A percentile compares a stretch with the other conserved stretches of the same genome.
Evolutionary conservation across 1,140 invertebrate genomes (phyloP).

Genomic region (Drosophila willistoni): DNA sequence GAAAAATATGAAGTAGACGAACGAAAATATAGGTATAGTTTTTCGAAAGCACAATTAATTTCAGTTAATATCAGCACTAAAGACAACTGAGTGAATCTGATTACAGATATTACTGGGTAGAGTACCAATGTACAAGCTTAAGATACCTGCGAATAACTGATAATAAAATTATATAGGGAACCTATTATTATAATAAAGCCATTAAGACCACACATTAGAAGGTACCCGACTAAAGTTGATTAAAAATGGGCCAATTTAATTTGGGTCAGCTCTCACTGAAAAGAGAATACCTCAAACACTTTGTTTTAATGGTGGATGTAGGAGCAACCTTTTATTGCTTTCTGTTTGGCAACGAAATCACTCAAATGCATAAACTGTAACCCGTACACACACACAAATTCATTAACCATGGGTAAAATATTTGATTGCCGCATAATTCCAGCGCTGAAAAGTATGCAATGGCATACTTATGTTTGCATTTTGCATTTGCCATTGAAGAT

Average conservation of each 20-base stretch:
- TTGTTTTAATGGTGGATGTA: no score
- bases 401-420: conserved; percentile 38
- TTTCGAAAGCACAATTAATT: no score
- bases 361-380: conserved; percentile 47
- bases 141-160: no score
- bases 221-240: conserved; percentile 41
- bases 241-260: conserved; percentile 36
- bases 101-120: no score
- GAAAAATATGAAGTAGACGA: no score
- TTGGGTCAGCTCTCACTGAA: neutral
- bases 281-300: no score
- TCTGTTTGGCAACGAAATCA: conserved; percentile 7
- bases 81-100: no score
- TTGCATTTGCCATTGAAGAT: conserved; percentile 45
- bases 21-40: no score
- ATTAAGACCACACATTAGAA: neutral
- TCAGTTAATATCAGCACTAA: no score
- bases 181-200: no score
- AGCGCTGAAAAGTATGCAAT: conserved; percentile 55
- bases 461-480: conserved; percentile 49
- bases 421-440: conserved; percentile 69
- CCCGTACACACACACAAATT: conserved; percentile 19
- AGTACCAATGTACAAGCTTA: no score
- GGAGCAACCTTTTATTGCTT: neutral
- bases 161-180: no score